phyloP scores from a whole-genome alignment of 2,888 invertebrate genomes.

The Drosophila macrothrix region DNA sequence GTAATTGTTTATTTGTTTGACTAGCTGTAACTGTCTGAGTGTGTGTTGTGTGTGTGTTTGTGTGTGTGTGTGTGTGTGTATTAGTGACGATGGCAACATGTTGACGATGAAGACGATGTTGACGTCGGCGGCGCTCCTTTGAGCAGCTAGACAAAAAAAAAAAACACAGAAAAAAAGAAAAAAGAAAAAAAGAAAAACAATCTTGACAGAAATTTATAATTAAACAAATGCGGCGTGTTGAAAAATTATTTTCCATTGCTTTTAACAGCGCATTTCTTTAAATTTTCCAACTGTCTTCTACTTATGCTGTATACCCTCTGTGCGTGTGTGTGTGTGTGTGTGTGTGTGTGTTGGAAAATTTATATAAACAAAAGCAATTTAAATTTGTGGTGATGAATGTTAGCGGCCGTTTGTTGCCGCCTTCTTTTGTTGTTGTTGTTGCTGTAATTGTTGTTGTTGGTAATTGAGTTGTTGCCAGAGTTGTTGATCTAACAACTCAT shows the following conservation, averaged over 20 bases:
- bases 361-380: conserved; percentile 78
- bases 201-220: conserved; percentile 80
- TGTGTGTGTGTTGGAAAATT: conserved; percentile 44
- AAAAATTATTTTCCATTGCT: conserved; percentile 74
- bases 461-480: conserved; percentile 73
- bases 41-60: conserved; percentile 3
- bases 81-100: conserved; percentile 64
- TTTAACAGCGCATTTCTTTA: conserved; percentile 74
- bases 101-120: conserved; percentile 54
- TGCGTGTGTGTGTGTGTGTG: conserved; percentile 14
- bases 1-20: conserved; percentile 77
- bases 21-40: conserved; percentile 38
- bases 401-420: conserved; percentile 64
- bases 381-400: conserved; percentile 78
- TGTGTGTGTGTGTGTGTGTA: conserved; percentile 8
- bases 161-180: not conserved
- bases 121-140: conserved; percentile 75
- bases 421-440: conserved; percentile 4
- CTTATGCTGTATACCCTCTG: conserved; percentile 1
- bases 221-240: conserved; percentile 77
- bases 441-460: conserved; percentile 59
- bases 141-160: conserved; percentile 44
- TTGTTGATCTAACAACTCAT: conserved; percentile 54
- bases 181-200: conserved; percentile 42
- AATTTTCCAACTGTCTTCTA: conserved; percentile 67